These are phyloP conservation scores for Onychomys arenicola DNA, from an alignment of 2,797 vertebrate species.

Conservation along the genomic window DNA sequence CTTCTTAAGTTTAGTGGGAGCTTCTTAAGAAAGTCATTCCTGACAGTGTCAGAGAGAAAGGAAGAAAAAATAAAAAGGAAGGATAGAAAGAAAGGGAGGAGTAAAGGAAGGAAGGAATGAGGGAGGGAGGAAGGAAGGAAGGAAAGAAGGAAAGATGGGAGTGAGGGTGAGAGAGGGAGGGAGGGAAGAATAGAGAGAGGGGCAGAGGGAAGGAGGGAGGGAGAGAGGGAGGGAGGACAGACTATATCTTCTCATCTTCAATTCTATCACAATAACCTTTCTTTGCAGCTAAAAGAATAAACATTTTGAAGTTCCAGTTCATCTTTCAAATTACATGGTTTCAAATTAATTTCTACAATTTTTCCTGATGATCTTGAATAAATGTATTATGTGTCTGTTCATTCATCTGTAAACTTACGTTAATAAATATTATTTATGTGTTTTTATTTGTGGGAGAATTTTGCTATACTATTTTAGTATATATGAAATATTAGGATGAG, in stretches of 20 bases:
- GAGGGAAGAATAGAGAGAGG: accelerated
- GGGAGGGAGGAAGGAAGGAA: too few relatives aligned
- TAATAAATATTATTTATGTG: constrained; percentile 4
- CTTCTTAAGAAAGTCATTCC: neutral
- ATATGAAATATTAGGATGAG: neutral
- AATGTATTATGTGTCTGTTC: neutral
- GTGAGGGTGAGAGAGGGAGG: too few relatives aligned
- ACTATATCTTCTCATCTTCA: neutral
- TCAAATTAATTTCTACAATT: neutral
- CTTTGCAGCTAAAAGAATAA: neutral
- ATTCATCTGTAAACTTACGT: neutral
- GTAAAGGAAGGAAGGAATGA: too few relatives aligned
- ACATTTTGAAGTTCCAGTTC: neutral
- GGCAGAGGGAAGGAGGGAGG: accelerated
- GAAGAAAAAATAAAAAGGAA: neutral
- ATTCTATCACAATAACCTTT: neutral
- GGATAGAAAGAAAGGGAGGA: too few relatives aligned
- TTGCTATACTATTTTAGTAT: neutral
- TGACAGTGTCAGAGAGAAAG: neutral
- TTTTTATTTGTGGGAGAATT: neutral
- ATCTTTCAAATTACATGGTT: neutral
- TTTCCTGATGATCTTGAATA: neutral
- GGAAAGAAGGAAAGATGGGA: too few relatives aligned
- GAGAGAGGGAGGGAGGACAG: accelerated
- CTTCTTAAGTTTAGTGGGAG: neutral